These are phyloP conservation scores for Stegostoma tigrinum DNA, from an alignment of 2,113 vertebrate species.

Conservation along the genomic window DNA sequence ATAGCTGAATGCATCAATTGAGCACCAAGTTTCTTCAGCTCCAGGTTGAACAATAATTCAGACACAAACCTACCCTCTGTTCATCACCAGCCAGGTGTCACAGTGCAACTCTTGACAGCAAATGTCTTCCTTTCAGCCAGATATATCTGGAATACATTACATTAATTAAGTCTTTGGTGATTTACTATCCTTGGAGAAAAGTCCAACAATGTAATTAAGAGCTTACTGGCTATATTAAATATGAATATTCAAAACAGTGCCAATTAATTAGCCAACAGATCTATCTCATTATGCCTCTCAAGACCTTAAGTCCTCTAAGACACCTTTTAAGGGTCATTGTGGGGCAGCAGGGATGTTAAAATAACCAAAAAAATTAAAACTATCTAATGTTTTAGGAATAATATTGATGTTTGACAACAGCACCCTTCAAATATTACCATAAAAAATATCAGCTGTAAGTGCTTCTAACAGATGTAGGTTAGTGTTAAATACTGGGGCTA, in stretches of 20 bases:
- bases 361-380: constrained; percentile 52
- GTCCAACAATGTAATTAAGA: constrained; percentile 99
- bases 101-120: constrained; percentile 85
- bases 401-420: constrained; percentile 60
- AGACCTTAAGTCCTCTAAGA: constrained; percentile 75
- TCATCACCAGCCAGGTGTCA: constrained; percentile 90
- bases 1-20: constrained; percentile 3
- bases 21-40: constrained; percentile 58
- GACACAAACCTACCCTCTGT: constrained; percentile 72
- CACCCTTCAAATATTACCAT: constrained; percentile 32
- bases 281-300: constrained; percentile 69
- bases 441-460: constrained; percentile 18
- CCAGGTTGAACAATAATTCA: constrained; percentile 53
- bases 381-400: constrained; percentile 62
- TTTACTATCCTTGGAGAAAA: constrained; percentile 97
- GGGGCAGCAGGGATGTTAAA: constrained; percentile 69
- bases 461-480: constrained; percentile 28
- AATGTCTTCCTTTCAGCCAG: constrained; percentile 81
- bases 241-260: constrained; percentile 99
- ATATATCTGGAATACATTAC: constrained; percentile 98
- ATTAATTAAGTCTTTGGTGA: constrained; percentile 99
- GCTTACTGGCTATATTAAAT: constrained; percentile 85
- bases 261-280: constrained; percentile 95
- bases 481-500: constrained; percentile 53
- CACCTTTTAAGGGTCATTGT: constrained; percentile 78